phyloP scores from a whole-genome alignment of 2,797 vertebrate species.

The Falco naumanni region DNA sequence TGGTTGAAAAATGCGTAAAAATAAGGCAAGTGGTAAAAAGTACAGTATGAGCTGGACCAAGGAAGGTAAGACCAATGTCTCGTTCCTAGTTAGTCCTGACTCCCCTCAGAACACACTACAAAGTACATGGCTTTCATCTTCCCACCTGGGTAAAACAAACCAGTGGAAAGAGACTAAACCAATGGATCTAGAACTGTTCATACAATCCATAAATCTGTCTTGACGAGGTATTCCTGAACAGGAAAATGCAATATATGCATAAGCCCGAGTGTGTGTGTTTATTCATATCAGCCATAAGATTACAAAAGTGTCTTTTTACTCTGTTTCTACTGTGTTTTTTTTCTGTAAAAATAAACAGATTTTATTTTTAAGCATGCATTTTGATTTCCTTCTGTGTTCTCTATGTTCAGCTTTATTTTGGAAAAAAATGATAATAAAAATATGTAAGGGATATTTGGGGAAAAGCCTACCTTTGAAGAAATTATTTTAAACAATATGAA shows the following conservation, averaged over 20 bases:
- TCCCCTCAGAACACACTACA: neutral
- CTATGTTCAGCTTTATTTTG: neutral
- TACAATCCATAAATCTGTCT: neutral
- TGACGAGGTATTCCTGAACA: neutral
- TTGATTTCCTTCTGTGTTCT: neutral
- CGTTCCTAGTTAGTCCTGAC: neutral
- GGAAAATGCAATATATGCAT: neutral
- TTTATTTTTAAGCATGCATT: neutral
- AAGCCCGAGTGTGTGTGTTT: fast-evolving
- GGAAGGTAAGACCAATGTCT: neutral
- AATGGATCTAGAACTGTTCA: neutral
- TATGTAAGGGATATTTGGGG: neutral
- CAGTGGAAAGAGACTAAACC: neutral
- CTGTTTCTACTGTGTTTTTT: neutral
- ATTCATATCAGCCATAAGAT: neutral
- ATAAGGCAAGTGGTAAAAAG: neutral
- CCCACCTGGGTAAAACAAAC: neutral
- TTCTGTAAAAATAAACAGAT: neutral
- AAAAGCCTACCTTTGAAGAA: neutral
- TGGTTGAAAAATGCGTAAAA: neutral
- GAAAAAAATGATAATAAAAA: neutral
- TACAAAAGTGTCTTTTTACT: neutral
- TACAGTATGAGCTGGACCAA: neutral
- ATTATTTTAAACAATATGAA: neutral
- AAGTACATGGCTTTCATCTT: neutral